These are phyloP conservation scores for Agriotes lineatus DNA, from an alignment of 2,888 invertebrate species.

Conservation along the genomic window DNA sequence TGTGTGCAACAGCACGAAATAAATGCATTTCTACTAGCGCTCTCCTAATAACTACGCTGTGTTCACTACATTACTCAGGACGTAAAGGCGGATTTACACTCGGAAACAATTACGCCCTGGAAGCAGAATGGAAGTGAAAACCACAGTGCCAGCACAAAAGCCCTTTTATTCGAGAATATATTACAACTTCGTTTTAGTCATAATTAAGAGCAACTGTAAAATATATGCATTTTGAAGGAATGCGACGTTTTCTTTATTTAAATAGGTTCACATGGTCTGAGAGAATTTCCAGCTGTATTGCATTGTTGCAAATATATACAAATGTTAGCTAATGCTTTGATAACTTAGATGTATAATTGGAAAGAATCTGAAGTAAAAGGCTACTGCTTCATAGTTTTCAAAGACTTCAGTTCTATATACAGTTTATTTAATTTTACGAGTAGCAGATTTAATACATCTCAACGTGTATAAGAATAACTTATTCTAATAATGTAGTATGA, in stretches of 20 bases:
- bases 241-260: neutral
- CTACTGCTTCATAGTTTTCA: no score
- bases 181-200: neutral
- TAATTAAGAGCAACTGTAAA: neutral
- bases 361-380: no score
- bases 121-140: neutral
- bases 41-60: slow-evolving; percentile 36
- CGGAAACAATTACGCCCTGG: slow-evolving; percentile 1
- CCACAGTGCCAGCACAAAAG: neutral
- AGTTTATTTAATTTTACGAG: no score
- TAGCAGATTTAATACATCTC: no score
- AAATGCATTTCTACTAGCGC: slow-evolving; percentile 48
- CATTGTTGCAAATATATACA: no score
- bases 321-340: no score
- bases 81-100: slow-evolving; percentile 22
- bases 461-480: no score
- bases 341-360: no score
- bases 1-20: slow-evolving; percentile 47
- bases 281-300: no score
- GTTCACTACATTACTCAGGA: slow-evolving; percentile 23
- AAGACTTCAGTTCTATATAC: no score
- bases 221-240: neutral
- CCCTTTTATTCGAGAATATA: neutral
- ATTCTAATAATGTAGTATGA: no score
- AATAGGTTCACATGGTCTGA: no score